Conservation (phyloP, 2,888 invertebrate species). For the Acholoe squamosa region DNA sequence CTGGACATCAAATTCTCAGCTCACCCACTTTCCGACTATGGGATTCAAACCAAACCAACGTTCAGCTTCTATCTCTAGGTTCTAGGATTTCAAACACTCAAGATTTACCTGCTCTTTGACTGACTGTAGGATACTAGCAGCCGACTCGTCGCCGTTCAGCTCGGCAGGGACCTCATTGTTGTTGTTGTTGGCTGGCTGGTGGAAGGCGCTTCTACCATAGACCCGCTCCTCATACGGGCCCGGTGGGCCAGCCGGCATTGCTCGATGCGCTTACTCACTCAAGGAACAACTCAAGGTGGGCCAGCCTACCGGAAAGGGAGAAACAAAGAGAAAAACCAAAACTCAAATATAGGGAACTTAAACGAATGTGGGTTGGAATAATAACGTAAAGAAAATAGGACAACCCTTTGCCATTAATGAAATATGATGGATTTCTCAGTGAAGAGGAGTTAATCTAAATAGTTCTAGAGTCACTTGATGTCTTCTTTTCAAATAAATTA, state of each 20-base stretch:
- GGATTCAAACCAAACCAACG: no score
- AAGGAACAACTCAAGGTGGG: slow-evolving; percentile 25
- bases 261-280: slow-evolving; percentile 18
- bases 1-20: no score
- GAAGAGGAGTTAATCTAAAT: no score
- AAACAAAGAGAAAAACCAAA: not conserved
- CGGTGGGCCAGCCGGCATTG: slow-evolving; percentile 54
- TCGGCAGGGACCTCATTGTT: not conserved
- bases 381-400: no score
- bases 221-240: slow-evolving; percentile 1
- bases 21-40: no score
- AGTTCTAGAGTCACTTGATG: no score
- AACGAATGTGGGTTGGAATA: no score
- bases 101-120: slow-evolving; percentile 76
- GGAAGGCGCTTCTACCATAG: not conserved
- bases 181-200: not conserved
- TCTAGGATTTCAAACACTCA: no score
- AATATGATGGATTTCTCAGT: no score
- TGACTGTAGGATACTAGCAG: slow-evolving; percentile 73
- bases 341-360: slow-evolving; percentile 10
- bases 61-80: no score
- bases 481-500: no score
- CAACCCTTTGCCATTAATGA: no score
- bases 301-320: slow-evolving; percentile 23
- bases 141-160: slow-evolving; percentile 63